Evolutionary conservation across 2,113 vertebrate genomes (phyloP).

Genomic region (Sminthopsis crassicaudata): DNA sequence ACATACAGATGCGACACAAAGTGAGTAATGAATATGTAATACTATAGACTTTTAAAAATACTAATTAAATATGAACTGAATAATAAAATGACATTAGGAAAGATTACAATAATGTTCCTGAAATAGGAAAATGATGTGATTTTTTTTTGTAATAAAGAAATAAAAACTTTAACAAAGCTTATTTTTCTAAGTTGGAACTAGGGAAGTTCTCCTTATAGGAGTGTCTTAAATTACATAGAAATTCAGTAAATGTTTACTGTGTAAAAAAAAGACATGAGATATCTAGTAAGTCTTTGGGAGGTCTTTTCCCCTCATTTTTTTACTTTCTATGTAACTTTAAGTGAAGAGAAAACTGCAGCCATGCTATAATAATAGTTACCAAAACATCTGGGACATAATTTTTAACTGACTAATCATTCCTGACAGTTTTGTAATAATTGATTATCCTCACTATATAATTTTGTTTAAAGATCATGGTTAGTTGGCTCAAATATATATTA

Average conservation of each 20-base stretch:
- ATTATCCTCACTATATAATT: not conserved
- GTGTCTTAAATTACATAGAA: not conserved
- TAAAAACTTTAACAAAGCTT: not conserved
- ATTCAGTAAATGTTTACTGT: not conserved
- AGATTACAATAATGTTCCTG: not conserved
- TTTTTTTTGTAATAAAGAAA: not conserved
- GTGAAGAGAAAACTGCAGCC: not conserved
- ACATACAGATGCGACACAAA: not conserved
- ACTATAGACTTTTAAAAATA: not conserved
- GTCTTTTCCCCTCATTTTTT: not conserved
- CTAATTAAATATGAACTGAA: not conserved
- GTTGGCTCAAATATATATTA: not conserved
- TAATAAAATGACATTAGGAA: constrained; percentile 3
- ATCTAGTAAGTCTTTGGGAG: not conserved
- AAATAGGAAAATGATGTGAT: not conserved
- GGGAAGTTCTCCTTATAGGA: not conserved
- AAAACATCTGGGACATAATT: not conserved
- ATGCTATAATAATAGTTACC: not conserved
- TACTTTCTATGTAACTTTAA: not conserved
- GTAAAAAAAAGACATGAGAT: not conserved
- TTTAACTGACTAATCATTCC: not conserved
- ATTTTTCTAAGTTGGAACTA: not conserved
- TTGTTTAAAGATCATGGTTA: not conserved
- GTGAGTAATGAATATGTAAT: not conserved
- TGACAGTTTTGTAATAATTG: not conserved